These are phyloP conservation scores for Drosophila nigrodunni DNA, from an alignment of 1,140 invertebrate genomes.

Conservation along the genomic window DNA sequence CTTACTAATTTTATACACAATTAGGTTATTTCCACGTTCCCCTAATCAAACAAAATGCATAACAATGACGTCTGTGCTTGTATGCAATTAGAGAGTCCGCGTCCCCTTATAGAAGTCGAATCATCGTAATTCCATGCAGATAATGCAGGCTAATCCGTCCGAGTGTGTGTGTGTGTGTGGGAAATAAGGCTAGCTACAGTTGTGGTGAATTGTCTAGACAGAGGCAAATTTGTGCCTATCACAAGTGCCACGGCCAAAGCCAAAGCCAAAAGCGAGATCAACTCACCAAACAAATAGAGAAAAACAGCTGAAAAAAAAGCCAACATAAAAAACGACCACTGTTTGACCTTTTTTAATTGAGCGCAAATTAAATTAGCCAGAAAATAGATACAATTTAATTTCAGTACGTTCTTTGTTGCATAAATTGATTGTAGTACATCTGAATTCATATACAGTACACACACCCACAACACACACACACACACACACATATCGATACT, in stretches of 20 bases:
- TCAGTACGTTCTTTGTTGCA: conserved; percentile 49
- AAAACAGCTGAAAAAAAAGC: no score
- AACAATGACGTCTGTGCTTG: conserved; percentile 15
- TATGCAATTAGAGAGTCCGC: conserved; percentile 20
- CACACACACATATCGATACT: background rate
- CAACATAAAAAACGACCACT: conserved; percentile 39
- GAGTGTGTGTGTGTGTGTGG: conserved; percentile 12
- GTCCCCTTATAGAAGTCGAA: background rate
- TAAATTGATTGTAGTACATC: conserved; percentile 25
- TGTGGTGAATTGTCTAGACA: conserved; percentile 26
- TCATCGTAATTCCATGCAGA: background rate
- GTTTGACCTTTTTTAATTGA: conserved; percentile 79
- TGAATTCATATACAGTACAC: conserved; percentile 21
- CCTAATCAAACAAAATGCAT: conserved; percentile 16
- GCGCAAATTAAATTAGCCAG: conserved; percentile 79
- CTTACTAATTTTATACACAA: background rate
- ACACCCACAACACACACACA: conserved; percentile 8
- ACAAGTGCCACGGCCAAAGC: conserved; percentile 50
- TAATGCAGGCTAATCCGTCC: conserved; percentile 1
- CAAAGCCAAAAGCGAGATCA: conserved; percentile 57
- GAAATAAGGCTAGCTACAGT: background rate
- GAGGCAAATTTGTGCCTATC: conserved; percentile 51
- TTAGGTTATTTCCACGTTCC: background rate
- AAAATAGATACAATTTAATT: conserved; percentile 81
- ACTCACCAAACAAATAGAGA: conserved; percentile 35